Evolutionary conservation across 2,113 vertebrate genomes (phyloP).

Genomic region (Amazona guildingii): DNA sequence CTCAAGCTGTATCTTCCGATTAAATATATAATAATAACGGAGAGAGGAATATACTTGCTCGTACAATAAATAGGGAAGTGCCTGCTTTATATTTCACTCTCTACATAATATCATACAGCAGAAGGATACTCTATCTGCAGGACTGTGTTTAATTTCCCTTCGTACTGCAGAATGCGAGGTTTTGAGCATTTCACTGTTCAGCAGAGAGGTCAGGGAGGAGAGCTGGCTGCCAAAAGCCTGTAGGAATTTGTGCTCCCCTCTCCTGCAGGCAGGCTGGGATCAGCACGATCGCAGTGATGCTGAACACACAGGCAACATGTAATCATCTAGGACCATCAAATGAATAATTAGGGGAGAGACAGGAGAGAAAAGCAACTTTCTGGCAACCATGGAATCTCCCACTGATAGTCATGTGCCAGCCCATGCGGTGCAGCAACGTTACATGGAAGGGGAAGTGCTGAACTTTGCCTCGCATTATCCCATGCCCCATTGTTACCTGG

Average conservation of each 20-base stretch:
- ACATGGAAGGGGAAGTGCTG: accelerated
- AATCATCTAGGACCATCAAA: background rate
- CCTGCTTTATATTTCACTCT: background rate
- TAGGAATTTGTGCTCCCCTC: background rate
- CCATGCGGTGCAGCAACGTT: background rate
- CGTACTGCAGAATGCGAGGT: background rate
- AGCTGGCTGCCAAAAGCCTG: background rate
- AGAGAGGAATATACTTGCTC: background rate
- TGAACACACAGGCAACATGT: background rate
- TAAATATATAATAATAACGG: background rate
- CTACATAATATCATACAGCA: background rate
- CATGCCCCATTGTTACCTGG: accelerated
- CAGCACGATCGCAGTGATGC: background rate
- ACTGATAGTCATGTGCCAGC: background rate
- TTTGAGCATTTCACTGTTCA: background rate
- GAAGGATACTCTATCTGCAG: background rate
- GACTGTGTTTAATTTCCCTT: background rate
- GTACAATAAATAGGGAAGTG: background rate
- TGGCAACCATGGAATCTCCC: background rate
- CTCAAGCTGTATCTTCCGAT: background rate
- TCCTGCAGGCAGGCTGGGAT: background rate
- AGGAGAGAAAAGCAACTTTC: background rate
- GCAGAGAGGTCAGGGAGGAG: background rate
- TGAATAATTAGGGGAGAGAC: background rate
- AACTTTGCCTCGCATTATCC: background rate